Evolutionary conservation across 2,888 invertebrate genomes (phyloP).

Genomic region (Stenodera caucasica): DNA sequence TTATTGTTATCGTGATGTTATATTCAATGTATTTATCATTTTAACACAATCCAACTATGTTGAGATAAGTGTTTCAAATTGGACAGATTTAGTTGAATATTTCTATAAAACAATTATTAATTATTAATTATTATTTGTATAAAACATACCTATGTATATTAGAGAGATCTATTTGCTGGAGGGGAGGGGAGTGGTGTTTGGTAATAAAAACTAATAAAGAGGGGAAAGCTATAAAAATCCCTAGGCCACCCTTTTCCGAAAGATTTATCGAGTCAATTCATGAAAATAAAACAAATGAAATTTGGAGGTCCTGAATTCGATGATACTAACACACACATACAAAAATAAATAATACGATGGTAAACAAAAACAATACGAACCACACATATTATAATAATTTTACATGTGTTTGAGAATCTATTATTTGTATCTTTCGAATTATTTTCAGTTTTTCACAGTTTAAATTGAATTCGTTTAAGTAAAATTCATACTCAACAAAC

Average conservation of each 20-base stretch:
- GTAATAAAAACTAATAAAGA: conserved; percentile 29
- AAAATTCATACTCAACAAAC: neutral
- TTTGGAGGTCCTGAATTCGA: conserved; percentile 15
- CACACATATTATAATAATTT: conserved; percentile 9
- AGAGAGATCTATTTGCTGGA: too few species aligned
- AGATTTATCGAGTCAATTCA: conserved; percentile 27
- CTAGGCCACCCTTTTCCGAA: conserved; percentile 10
- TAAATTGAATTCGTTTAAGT: neutral
- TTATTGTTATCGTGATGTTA: neutral
- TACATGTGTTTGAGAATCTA: conserved; percentile 18
- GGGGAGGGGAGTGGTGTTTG: too few species aligned
- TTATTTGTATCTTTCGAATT: neutral
- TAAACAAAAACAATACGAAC: conserved; percentile 7
- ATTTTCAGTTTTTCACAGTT: neutral
- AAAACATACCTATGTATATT: too few species aligned
- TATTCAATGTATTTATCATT: neutral
- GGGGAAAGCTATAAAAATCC: conserved; percentile 18
- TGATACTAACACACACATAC: conserved; percentile 6
- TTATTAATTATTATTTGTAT: too few species aligned
- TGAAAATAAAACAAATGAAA: conserved; percentile 28
- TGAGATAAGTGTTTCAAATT: too few species aligned
- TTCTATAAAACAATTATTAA: too few species aligned
- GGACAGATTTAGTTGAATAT: too few species aligned
- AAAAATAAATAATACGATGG: conserved; percentile 6
- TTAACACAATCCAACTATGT: neutral